Percentiles rank a stretch among this genome's conserved stretches.
phyloP scores from a whole-genome alignment of 2,888 invertebrate genomes.

The Morpho deidamia region DNA sequence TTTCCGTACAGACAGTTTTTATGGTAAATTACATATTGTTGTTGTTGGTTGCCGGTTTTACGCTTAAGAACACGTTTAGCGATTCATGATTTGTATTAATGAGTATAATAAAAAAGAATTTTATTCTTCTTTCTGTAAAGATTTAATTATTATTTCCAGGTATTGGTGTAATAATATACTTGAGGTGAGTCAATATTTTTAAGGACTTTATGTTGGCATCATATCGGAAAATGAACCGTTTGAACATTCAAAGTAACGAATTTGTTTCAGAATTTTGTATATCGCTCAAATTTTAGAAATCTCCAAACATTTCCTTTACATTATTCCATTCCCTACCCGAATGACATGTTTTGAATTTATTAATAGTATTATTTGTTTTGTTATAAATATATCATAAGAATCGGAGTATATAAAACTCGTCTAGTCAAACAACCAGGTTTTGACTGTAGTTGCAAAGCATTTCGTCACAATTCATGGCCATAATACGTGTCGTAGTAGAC shows the following conservation, averaged over 20 bases:
- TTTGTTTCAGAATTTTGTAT: slow-evolving; percentile 34
- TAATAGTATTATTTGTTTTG: slow-evolving; percentile 23
- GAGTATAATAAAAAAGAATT: too few species aligned
- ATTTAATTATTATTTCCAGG: slow-evolving; percentile 34
- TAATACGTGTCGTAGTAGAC: slow-evolving; percentile 16
- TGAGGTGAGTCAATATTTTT: slow-evolving; percentile 47
- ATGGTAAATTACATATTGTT: too few species aligned
- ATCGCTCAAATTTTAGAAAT: slow-evolving; percentile 56
- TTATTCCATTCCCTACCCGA: slow-evolving; percentile 32
- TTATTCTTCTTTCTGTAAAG: too few species aligned
- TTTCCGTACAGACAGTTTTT: too few species aligned
- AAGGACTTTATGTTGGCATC: slow-evolving; percentile 25
- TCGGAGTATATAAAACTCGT: slow-evolving; percentile 22
- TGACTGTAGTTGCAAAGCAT: slow-evolving; percentile 25
- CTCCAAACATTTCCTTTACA: slow-evolving; percentile 26
- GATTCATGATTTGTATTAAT: too few species aligned
- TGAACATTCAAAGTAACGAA: slow-evolving; percentile 22
- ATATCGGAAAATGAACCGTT: slow-evolving; percentile 11
- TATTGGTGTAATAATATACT: slow-evolving; percentile 40
- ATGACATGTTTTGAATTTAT: slow-evolving; percentile 28
- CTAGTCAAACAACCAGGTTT: slow-evolving; percentile 30
- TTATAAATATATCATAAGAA: slow-evolving; percentile 23
- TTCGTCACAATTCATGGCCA: slow-evolving; percentile 20
- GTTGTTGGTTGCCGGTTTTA: too few species aligned
- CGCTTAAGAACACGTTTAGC: too few species aligned